Percentiles rank a stretch among this genome's conserved stretches.
Conservation (phyloP, 2,797 vertebrate genomes). For the Myotis daubentonii region DNA sequence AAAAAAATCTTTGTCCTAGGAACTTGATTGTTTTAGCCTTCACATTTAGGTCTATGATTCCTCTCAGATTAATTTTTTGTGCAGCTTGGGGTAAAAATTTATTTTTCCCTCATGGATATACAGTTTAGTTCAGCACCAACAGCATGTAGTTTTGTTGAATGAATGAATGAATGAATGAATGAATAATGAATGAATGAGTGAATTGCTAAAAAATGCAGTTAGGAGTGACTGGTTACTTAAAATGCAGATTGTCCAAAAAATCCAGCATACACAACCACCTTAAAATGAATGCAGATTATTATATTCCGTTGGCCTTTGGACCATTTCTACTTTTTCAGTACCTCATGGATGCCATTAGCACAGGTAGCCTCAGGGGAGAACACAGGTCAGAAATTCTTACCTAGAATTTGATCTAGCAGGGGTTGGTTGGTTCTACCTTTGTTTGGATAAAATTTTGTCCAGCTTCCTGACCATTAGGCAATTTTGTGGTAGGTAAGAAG, state of each 20-base stretch:
- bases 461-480: neutral
- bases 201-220: neutral
- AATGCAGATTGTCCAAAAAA: neutral
- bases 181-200: neutral
- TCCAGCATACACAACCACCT: neutral
- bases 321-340: neutral
- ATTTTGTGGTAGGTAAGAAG: neutral
- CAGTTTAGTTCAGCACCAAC: neutral
- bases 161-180: neutral
- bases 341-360: neutral
- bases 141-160: neutral
- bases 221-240: neutral
- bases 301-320: neutral
- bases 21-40: neutral
- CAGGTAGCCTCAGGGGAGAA: neutral
- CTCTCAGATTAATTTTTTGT: constrained; percentile 8
- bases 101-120: neutral
- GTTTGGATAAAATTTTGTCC: constrained; percentile 47
- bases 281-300: neutral
- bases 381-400: constrained; percentile 6
- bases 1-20: neutral
- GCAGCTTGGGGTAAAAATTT: neutral
- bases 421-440: neutral
- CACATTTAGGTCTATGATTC: neutral
- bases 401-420: constrained; percentile 1